These are phyloP conservation scores for Salvelinus sp. DNA, from an alignment of 2,113 vertebrate species.

Conservation along the genomic window DNA sequence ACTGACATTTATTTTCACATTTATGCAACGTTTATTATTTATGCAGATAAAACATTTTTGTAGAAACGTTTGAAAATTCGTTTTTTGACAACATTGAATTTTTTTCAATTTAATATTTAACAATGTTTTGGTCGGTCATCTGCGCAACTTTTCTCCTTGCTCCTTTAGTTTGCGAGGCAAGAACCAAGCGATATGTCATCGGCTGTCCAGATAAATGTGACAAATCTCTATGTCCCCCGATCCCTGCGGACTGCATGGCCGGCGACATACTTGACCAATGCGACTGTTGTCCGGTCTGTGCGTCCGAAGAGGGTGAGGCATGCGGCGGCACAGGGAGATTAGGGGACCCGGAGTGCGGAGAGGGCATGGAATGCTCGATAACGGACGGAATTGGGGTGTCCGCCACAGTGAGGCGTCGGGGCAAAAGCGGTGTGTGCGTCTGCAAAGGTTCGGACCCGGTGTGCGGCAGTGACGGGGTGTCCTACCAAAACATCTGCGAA, in stretches of 20 bases:
- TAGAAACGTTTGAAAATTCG: neutral
- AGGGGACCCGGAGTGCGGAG: constrained; percentile 78
- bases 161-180: constrained; percentile 33
- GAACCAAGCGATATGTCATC: constrained; percentile 56
- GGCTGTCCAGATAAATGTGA: constrained; percentile 80
- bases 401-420: constrained; percentile 79
- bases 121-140: constrained; percentile 29
- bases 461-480: constrained; percentile 90
- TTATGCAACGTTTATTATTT: neutral
- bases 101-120: neutral
- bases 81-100: no score
- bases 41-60: neutral
- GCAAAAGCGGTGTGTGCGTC: constrained; percentile 76
- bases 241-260: constrained; percentile 71
- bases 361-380: constrained; percentile 79
- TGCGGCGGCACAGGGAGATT: constrained; percentile 71
- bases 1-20: neutral
- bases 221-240: constrained; percentile 72
- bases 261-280: constrained; percentile 79
- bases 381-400: constrained; percentile 76
- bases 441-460: constrained; percentile 82
- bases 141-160: constrained; percentile 46
- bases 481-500: constrained; percentile 86
- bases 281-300: constrained; percentile 88
- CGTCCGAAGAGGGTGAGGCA: constrained; percentile 81